A percentile compares a stretch with the other conserved stretches of the same genome.
phyloP scores from a whole-genome alignment of 2,888 invertebrate species.

The Dicroscelio sp. region DNA sequence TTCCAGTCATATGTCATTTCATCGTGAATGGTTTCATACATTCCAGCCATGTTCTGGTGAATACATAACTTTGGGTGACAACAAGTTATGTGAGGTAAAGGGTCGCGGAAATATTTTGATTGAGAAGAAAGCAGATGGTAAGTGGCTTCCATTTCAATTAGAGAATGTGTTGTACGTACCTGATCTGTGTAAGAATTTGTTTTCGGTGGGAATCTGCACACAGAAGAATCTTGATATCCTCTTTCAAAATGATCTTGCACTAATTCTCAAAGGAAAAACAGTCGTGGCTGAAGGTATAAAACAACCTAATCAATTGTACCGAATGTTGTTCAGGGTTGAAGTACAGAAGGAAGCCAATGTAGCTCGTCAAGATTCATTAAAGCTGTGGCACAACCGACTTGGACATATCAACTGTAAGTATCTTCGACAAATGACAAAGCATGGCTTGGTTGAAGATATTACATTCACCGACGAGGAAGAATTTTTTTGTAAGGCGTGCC shows the following conservation, averaged over 20 bases:
- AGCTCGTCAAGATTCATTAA: not conserved
- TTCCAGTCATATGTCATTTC: slow-evolving; percentile 44
- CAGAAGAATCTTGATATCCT: not conserved
- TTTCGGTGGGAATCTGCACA: slow-evolving; percentile 59
- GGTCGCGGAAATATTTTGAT: slow-evolving; percentile 41
- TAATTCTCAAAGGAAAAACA: not conserved
- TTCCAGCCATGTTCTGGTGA: not conserved
- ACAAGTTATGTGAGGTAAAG: not conserved
- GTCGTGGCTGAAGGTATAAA: slow-evolving; percentile 6
- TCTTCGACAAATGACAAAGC: not conserved
- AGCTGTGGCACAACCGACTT: slow-evolving; percentile 5
- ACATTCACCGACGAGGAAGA: not conserved
- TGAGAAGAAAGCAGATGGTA: not conserved
- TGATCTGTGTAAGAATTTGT: slow-evolving; percentile 54
- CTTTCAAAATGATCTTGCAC: not conserved
- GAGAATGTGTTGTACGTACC: slow-evolving; percentile 53
- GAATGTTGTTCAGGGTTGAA: not conserved
- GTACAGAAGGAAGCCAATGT: not conserved
- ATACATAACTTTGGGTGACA: slow-evolving; percentile 17
- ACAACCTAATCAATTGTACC: slow-evolving; percentile 45
- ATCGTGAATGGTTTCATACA: slow-evolving; percentile 34
- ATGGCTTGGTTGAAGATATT: not conserved
- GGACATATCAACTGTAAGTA: not conserved
- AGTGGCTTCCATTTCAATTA: slow-evolving; percentile 15
- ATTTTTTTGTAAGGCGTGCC: slow-evolving; percentile 14